Evolutionary conservation across 2,797 vertebrate genomes (phyloP).

Genomic region (Euthynnus affinis): DNA sequence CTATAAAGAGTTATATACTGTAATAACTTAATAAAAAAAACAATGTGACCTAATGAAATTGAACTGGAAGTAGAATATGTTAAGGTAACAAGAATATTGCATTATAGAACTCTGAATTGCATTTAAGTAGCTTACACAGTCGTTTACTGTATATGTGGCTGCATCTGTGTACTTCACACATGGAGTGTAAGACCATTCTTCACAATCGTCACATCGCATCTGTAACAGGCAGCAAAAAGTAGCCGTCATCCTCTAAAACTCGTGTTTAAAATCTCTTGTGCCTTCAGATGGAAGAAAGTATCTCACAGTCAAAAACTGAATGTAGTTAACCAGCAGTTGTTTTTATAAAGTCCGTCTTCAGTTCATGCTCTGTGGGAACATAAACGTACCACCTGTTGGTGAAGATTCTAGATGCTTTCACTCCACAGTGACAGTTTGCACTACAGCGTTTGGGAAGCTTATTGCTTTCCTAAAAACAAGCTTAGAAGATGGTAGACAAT

Average conservation of each 20-base stretch:
- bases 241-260: background rate
- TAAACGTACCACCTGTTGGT: background rate
- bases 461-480: background rate
- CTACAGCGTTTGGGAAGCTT: background rate
- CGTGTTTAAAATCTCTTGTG: background rate
- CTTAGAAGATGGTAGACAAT: background rate
- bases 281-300: background rate
- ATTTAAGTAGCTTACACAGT: background rate
- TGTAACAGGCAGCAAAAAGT: slow-evolving; percentile 7
- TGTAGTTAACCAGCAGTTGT: background rate
- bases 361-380: background rate
- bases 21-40: slow-evolving; percentile 67
- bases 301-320: background rate
- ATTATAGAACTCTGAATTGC: background rate
- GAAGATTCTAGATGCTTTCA: background rate
- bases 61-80: slow-evolving; percentile 1
- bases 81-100: slow-evolving; percentile 7
- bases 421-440: background rate
- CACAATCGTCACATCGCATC: background rate
- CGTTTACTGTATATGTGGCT: background rate
- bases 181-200: background rate
- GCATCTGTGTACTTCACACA: slow-evolving; percentile 4
- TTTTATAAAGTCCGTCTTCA: background rate
- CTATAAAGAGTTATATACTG: slow-evolving; percentile 16
- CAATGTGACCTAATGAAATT: slow-evolving; percentile 25